These are phyloP conservation scores for Calyptommatus sinebrachiatus DNA, from an alignment of 2,113 vertebrate genomes.

Conservation along the genomic window DNA sequence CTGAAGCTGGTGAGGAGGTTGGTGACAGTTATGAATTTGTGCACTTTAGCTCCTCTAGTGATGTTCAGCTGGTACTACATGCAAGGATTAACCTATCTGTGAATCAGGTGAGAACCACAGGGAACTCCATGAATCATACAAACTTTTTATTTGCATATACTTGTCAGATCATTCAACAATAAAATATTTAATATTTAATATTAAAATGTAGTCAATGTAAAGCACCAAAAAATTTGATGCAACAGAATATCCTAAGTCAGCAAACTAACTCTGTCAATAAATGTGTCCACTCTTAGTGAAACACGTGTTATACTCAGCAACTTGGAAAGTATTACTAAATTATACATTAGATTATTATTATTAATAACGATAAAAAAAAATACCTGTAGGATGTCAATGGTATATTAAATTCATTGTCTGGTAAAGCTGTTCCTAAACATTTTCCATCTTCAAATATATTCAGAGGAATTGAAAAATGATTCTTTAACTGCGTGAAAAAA, in stretches of 20 bases:
- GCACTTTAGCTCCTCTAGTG: no score
- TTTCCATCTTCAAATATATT: constrained; percentile 83
- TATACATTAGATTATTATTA: background rate
- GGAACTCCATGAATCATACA: background rate
- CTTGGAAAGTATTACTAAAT: background rate
- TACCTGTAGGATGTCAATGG: constrained; percentile 91
- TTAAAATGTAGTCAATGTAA: background rate
- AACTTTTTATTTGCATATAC: background rate
- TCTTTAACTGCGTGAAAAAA: constrained; percentile 81
- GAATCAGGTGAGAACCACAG: no score
- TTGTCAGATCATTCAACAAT: background rate
- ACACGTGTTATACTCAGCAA: background rate
- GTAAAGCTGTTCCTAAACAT: constrained; percentile 81
- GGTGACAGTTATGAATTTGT: no score
- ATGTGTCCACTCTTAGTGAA: background rate
- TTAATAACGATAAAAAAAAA: constrained; percentile 8
- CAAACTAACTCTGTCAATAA: background rate
- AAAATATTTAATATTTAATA: background rate
- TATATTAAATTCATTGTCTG: constrained; percentile 88
- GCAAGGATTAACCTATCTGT: no score
- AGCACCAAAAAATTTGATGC: background rate
- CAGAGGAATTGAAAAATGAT: constrained; percentile 90
- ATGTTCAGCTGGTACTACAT: no score
- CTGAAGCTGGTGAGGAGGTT: no score
- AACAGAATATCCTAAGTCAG: background rate